Evolutionary conservation across 2,797 vertebrate genomes (phyloP), one percentile per base, ranked within the genome.

Genomic region (Tangara arthus): DNA sequence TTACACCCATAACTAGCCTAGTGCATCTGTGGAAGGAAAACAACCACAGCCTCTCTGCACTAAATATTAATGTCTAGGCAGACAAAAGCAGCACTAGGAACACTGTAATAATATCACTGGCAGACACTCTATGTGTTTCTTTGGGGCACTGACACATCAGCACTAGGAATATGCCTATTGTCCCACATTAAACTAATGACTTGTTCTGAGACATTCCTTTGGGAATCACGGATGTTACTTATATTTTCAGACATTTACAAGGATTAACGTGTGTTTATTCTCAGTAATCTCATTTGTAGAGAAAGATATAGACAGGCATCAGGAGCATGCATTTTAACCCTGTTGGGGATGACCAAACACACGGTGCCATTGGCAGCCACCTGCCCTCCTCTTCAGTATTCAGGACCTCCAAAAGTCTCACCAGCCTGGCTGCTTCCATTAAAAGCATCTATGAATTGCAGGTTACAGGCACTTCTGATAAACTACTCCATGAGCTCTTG

Each of bases 261-360:
- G 77, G 75, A 94, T 97, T 94, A 94, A 96, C 89, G 87, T 37
- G 80, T 84, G 78, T 77, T 94, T 97, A 93, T 95, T 97, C 94
- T 89, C 93, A 75, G 87, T 95, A 96, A 92, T 90, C 90, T 83
- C 87, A 93, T 97, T 96, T 95, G 64, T 34, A 78, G 87, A 57
- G 75, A 59, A 82, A 44, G n/a, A 76, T 6, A 92, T 37, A 94
- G 42, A 37, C 52, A 90, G 82, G 66, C 71, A 92, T 70, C 61
- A 83, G 65, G 75, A 87, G 77, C 23, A 71, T 61, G 80, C 70
- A 5, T 85, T 94, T 87, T 95, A 85, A 95, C 92, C 66, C 86
- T 81, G 5, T 1, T 21, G 72, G 82, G 66, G 90, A 46, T 16
- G 37, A 93, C 35, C 41, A 94, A 90, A 91, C 14, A 79, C 91